phyloP scores from a whole-genome alignment of 2,888 invertebrate genomes.

The Tenthredo notha region DNA sequence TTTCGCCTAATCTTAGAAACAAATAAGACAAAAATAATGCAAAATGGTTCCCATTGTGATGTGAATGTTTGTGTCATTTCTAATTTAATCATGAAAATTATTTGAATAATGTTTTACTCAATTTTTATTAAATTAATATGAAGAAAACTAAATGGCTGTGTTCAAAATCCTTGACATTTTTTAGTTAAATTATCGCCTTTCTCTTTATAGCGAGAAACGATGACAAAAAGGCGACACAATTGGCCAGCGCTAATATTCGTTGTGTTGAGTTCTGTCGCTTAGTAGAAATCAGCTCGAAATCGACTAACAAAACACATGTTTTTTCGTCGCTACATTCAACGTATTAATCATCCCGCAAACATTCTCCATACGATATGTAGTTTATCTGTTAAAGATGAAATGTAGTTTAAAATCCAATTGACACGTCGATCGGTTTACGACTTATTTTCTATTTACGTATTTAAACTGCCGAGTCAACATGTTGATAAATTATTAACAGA shows the following conservation, averaged over 20 bases:
- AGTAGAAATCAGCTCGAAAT: not conserved
- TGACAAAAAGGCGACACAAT: not conserved
- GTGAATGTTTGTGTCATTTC: not conserved
- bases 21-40: not conserved
- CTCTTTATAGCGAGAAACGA: not conserved
- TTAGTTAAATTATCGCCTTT: not conserved
- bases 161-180: not conserved
- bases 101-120: not conserved
- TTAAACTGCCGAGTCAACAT: slow-evolving; percentile 25
- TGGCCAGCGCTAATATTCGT: not conserved
- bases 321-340: not conserved
- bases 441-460: not conserved
- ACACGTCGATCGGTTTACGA: slow-evolving; percentile 30
- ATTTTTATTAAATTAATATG: not conserved
- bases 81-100: not conserved
- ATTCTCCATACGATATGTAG: not conserved
- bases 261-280: not conserved
- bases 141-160: not conserved
- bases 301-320: not conserved
- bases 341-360: slow-evolving; percentile 5
- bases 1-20: not conserved
- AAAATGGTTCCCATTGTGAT: not conserved
- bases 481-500: slow-evolving; percentile 23
- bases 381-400: slow-evolving; percentile 20
- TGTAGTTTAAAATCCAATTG: slow-evolving; percentile 45